Evolutionary conservation across 92 coral and sea anemone genomes (phyloP), one percentile per base, ranked within the genome.

Genomic region (Zoanthus sansibaricus): DNA sequence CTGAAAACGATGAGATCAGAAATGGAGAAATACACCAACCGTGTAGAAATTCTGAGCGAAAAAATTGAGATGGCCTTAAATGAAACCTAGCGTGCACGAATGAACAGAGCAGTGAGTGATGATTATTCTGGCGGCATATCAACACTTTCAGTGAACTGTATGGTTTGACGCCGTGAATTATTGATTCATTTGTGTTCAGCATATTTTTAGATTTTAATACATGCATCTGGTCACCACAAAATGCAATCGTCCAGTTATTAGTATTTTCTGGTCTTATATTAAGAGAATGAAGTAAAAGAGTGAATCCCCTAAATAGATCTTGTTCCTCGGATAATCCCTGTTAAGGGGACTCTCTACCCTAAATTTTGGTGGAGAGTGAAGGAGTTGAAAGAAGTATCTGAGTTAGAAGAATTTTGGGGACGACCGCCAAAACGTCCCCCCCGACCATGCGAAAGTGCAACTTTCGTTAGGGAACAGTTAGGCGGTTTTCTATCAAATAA

Each of bases 1-100:
- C 72, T 80, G 32, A 51, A 31, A 45, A 30, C 47, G 45, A 80
- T 80, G 73, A 80, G 49, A 44, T n/a, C 70, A 5, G 85, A 80
- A 44, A 80, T 80, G 61, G 75, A 80, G 72, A 18, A 69, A 49
- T 80, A 66, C 56, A 62, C 20, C 66, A 71, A 20, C 15, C 42
- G 70, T 10, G 59, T 15, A 6, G 85, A 21, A 46, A 16, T 30
- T 14, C 58, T 80, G 20, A 46, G 1, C 13, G 75, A 66, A 21
- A 67, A 47, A 44, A 66, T 80, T 12, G 37, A 67, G 11, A 69
- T 12, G 5, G 46, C 73, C 21, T 20, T 8, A 18, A 67, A 67
- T 18, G 42, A 67, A 6, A 10, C 33, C 6, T 69, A 30, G 15
- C 46, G 74, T 30, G 15, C 42, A 37, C 12, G 14, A 32, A 9